Percentiles rank a stretch among this genome's conserved stretches.
Conservation (phyloP, 2,888 invertebrate genomes). For the Drosophila limbata region DNA sequence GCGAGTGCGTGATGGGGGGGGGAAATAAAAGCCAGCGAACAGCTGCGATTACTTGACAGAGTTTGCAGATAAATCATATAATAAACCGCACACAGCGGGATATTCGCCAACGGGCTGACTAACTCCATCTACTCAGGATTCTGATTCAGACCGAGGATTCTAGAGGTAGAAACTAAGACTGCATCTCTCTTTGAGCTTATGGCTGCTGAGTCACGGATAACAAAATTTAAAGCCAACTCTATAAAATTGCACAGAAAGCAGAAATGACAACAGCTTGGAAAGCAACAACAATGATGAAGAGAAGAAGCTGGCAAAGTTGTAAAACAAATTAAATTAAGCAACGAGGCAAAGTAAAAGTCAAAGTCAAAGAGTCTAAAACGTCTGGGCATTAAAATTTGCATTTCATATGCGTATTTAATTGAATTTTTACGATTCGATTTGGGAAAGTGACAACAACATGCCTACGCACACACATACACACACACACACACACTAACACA, state of each 20-base stretch:
- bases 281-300: slow-evolving; percentile 8
- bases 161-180: slow-evolving; percentile 8
- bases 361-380: slow-evolving; percentile 41
- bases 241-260: slow-evolving; percentile 52
- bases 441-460: slow-evolving; percentile 45
- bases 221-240: slow-evolving; percentile 61
- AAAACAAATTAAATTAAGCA: slow-evolving; percentile 72
- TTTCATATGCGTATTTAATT: slow-evolving; percentile 68
- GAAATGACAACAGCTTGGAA: slow-evolving; percentile 17
- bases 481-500: neutral
- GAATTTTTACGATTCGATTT: slow-evolving; percentile 50
- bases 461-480: slow-evolving; percentile 6
- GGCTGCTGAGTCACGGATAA: slow-evolving; percentile 64
- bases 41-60: slow-evolving; percentile 28
- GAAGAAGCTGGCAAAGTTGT: slow-evolving; percentile 42
- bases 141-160: slow-evolving; percentile 18
- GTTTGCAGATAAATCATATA: slow-evolving; percentile 72
- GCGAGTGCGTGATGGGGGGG: slow-evolving; percentile 3
- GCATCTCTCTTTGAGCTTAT: neutral
- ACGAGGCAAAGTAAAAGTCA: slow-evolving; percentile 66
- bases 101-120: slow-evolving; percentile 39
- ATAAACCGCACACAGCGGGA: slow-evolving; percentile 76
- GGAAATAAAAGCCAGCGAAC: slow-evolving; percentile 3
- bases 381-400: slow-evolving; percentile 48
- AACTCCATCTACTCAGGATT: slow-evolving; percentile 34